Evolutionary conservation across 2,888 invertebrate species (phyloP), one percentile per base, ranked within the genome.

Genomic region (Lepidochitona cinerea): DNA sequence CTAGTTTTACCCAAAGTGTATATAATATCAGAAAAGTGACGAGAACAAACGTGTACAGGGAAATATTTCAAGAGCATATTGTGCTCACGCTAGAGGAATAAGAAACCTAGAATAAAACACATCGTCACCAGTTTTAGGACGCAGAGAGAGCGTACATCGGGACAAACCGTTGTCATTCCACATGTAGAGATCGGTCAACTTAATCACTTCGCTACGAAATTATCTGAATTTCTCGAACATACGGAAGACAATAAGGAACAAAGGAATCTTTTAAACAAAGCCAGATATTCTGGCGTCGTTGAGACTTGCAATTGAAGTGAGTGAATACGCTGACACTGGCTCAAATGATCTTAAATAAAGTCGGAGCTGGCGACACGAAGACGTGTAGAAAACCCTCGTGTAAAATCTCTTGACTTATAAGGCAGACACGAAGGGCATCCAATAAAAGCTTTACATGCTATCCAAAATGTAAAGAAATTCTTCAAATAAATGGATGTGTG

Each of bases 301-400:
- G n/a, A 49, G 49, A 23, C 49, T 49, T 23, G n/a, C 4, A 49
- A n/a, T 49, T 23, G 49, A 49, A 49, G n/a, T 49, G 49, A 49
- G 49, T 49, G 49, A 23, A 49, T 49, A 23, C 49, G 7, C n/a
- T n/a, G 49, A 49, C 49, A 49, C 32, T 14, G 59, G 59, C 59
- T 59, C 59, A 59, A 59, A 59, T 59, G 59, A 29, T 59, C 59
- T 59, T 14, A 59, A 59, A 59, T 59, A 59, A 59, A 59, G 59
- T 59, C 59, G 23, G 59, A 14, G 4, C 29, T 59, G 59, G 59
- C 59, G 59, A 29, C 59, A 29, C 26, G 4, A 26, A 29, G 59
- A 29, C 23, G 23, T 29, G 32, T 23, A 4, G 59, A 26, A 32
- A 59, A 59, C 26, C 4, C 59, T 12, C 26, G 59, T 59, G 32